Evolutionary conservation across 2,888 invertebrate species (phyloP).

Genomic region (Orthonevra nobilis): DNA sequence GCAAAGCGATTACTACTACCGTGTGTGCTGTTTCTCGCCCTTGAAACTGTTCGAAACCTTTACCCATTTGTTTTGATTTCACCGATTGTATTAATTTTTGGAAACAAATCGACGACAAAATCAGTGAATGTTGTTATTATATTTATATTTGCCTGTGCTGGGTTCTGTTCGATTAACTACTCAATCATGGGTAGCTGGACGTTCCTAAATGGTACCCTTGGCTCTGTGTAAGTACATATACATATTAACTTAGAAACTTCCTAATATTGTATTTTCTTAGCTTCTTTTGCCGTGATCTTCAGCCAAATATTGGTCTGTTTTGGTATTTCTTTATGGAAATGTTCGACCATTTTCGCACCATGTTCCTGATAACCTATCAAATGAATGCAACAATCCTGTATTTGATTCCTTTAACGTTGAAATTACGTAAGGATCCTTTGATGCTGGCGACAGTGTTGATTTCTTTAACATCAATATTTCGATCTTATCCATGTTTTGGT

Average conservation of each 20-base stretch:
- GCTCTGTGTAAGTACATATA: constrained; percentile 87
- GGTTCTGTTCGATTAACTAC: constrained; percentile 78
- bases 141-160: constrained; percentile 72
- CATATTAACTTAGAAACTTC: not conserved
- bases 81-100: constrained; percentile 85
- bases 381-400: constrained; percentile 96
- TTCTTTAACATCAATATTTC: constrained; percentile 93
- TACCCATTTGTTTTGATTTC: constrained; percentile 92
- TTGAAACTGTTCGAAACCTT: constrained; percentile 90
- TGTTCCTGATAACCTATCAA: constrained; percentile 98
- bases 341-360: constrained; percentile 98
- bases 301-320: constrained; percentile 98
- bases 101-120: constrained; percentile 31
- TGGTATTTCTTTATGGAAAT: constrained; percentile 99
- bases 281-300: constrained; percentile 93
- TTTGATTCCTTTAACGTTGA: constrained; percentile 91
- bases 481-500: constrained; percentile 97
- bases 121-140: constrained; percentile 66
- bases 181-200: constrained; percentile 84
- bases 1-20: constrained; percentile 83
- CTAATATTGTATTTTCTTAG: constrained; percentile 80
- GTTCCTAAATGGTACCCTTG: constrained; percentile 87
- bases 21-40: constrained; percentile 86
- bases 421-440: constrained; percentile 89
- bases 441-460: constrained; percentile 89